Percentiles rank a stretch among this genome's conserved stretches.
phyloP scores from a whole-genome alignment of 2,113 vertebrate genomes.

The Syngnathus scovelli region DNA sequence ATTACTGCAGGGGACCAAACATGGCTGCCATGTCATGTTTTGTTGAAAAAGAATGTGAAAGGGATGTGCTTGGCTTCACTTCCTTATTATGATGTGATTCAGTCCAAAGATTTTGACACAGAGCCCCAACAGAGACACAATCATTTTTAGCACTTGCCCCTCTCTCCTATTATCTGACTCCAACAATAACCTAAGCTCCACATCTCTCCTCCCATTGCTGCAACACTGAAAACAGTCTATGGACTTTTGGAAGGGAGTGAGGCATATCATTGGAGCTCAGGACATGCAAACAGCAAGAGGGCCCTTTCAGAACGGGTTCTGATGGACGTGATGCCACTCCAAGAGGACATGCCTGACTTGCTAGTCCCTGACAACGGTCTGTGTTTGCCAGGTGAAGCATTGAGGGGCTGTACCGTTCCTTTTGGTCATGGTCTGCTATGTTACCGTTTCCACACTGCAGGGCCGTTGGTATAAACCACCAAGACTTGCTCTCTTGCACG shows the following conservation, averaged over 20 bases:
- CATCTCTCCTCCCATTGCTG: conserved; percentile 62
- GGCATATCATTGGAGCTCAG: conserved; percentile 78
- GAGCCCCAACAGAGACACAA: conserved; percentile 71
- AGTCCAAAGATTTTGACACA: conserved; percentile 66
- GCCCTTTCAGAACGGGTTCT: conserved; percentile 72
- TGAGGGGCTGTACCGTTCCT: conserved; percentile 71
- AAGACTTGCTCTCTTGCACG: conserved; percentile 57
- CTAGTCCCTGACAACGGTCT: conserved; percentile 84
- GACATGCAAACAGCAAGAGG: conserved; percentile 69
- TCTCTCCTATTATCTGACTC: conserved; percentile 61
- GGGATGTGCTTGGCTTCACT: conserved; percentile 60
- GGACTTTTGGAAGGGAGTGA: conserved; percentile 68
- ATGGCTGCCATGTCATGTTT: conserved; percentile 56
- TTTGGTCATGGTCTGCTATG: conserved; percentile 67
- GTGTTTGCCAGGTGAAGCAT: conserved; percentile 80
- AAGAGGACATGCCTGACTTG: conserved; percentile 89
- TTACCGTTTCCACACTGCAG: conserved; percentile 62
- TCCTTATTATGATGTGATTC: conserved; percentile 78
- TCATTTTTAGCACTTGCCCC: conserved; percentile 71
- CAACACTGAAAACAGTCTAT: conserved; percentile 73
- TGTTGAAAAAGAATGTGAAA: conserved; percentile 61
- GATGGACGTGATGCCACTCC: conserved; percentile 80
- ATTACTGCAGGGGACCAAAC: conserved; percentile 62
- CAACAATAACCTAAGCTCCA: conserved; percentile 65
- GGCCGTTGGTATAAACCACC: conserved; percentile 63